Evolutionary conservation across 2,797 vertebrate species (phyloP), one percentile per base, ranked within the genome.

Genomic region (Miichthys miiuy): DNA sequence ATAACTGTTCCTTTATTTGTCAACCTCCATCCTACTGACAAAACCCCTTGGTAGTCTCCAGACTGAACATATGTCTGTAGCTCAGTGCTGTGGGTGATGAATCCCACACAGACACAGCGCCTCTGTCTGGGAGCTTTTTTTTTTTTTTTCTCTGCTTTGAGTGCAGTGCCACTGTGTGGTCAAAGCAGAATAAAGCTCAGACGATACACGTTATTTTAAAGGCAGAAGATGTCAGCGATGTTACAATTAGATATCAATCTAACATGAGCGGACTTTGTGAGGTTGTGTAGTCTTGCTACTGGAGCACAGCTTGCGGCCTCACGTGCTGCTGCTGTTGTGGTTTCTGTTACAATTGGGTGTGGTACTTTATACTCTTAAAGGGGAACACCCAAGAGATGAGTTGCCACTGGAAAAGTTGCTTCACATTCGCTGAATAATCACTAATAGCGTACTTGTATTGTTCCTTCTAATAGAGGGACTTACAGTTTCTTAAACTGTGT

Each of bases 131-230:
- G 27, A 58, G 5, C 18, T 38, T 18, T 58, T 1, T 20, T 34
- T 30, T 30, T 30, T 30, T 30, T 30, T 30, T 30, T 30, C 23
- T 69, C 7, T 44, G 41, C 42, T 44, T 14, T 4, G 42, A 21
- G 8, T 56, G 14, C 68, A 89, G 71, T 81, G 83, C 86, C 81
- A 69, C 85, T 50, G 52, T 90, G 85, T 89, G 86, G 83, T 75
- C 70, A 80, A 30, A 70, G 21, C 8, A 13, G 66, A 60, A 71
- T 30, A 72, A 56, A 82, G 57, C 57, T 55, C 62, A 60, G 4
- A 23, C 51, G 17, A 56, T 13, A 6, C 30, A 20, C 1, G 18
- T 54, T 30, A 48, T 12, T 72, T 68, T 42, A 41, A 63, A 66
- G 6, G n/a, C 3, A 63, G 7, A 20, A 3, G 14, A 2, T 61